Evolutionary conservation across 2,888 invertebrate species (phyloP).

Genomic region (Macaria notata): DNA sequence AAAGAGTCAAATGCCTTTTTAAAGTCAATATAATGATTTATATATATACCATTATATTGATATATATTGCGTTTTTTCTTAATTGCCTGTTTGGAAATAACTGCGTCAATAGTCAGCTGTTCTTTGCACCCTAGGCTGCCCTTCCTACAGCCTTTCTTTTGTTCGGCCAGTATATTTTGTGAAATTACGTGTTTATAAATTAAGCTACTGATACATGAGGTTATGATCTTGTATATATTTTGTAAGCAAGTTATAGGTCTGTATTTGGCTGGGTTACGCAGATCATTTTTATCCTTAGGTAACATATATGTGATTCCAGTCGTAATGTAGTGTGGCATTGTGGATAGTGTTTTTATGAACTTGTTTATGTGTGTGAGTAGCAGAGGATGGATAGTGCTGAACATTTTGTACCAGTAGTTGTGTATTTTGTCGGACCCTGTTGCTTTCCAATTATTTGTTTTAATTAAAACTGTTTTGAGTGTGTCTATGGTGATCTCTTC

Average conservation of each 20-base stretch:
- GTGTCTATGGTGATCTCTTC: background rate
- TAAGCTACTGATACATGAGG: background rate
- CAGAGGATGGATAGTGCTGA: background rate
- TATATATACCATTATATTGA: no score
- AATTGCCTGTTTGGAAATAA: background rate
- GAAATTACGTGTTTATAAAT: background rate
- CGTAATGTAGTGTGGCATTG: background rate
- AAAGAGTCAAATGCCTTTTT: slow-evolving; percentile 17
- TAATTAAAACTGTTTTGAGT: background rate
- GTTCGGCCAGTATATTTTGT: slow-evolving; percentile 1
- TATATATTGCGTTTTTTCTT: slow-evolving; percentile 9
- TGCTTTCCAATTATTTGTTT: slow-evolving; percentile 2
- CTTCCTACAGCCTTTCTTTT: slow-evolving; percentile 4
- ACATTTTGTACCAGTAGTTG: slow-evolving; percentile 1
- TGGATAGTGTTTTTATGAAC: background rate
- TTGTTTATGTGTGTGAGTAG: background rate
- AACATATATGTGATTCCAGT: slow-evolving; percentile 2
- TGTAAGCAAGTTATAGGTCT: slow-evolving; percentile 6
- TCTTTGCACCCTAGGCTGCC: slow-evolving; percentile 24
- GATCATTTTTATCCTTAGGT: background rate
- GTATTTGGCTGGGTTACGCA: slow-evolving; percentile 1
- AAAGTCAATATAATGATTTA: slow-evolving; percentile 20
- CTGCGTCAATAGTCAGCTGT: slow-evolving; percentile 20
- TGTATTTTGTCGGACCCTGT: slow-evolving; percentile 2
- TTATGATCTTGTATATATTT: slow-evolving; percentile 4